Conservation (phyloP, 2,797 vertebrate species). For the Pempheris klunzingeri region DNA sequence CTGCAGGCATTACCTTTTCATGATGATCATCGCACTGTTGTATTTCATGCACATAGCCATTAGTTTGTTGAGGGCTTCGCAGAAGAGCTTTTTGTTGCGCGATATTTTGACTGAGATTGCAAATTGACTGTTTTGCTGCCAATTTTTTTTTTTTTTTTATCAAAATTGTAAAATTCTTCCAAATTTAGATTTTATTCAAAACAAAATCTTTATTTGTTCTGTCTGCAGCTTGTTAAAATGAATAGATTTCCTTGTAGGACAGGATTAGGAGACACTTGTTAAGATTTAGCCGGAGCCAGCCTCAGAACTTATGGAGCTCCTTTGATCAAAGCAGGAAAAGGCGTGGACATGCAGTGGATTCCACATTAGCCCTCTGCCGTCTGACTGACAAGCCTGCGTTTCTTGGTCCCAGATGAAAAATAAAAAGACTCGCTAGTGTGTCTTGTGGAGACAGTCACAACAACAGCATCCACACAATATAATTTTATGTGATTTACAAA, state of each 20-base stretch:
- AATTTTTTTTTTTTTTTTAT: too few species aligned
- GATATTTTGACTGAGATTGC: conserved; percentile 1
- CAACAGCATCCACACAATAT: conserved; percentile 38
- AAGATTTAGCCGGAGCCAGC: conserved; percentile 69
- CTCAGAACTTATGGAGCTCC: conserved; percentile 65
- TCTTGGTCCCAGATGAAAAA: conserved; percentile 32
- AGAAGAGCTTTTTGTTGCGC: neutral
- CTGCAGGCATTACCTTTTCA: neutral
- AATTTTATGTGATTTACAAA: conserved; percentile 32
- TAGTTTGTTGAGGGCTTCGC: neutral
- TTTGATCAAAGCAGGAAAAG: conserved; percentile 76
- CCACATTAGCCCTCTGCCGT: conserved; percentile 41
- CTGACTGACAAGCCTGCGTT: conserved; percentile 8
- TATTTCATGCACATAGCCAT: neutral
- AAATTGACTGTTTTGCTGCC: neutral
- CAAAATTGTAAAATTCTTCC: too few species aligned
- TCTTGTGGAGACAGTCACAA: conserved; percentile 43
- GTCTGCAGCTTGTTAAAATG: conserved; percentile 33
- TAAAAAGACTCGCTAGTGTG: conserved; percentile 7
- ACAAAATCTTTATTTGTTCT: conserved; percentile 22
- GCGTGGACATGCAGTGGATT: conserved; percentile 60
- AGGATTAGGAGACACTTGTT: conserved; percentile 75
- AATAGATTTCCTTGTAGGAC: conserved; percentile 56
- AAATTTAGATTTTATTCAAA: too few species aligned
- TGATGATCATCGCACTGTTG: conserved; percentile 2